These are phyloP conservation scores for Drosophila serrata DNA, from an alignment of 1,140 invertebrate species.

Conservation along the genomic window DNA sequence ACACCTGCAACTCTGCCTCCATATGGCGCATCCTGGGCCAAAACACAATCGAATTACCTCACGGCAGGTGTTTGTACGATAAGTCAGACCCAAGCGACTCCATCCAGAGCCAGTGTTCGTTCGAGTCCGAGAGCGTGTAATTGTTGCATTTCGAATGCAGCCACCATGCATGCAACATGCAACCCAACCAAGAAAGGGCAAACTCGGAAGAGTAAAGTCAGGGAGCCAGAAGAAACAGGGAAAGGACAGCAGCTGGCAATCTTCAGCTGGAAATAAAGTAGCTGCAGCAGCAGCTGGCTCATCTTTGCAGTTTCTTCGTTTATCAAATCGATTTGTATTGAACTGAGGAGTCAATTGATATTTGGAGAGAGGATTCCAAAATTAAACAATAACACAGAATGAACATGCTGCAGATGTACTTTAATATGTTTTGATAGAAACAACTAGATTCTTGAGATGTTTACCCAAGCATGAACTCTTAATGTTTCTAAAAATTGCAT, in stretches of 20 bases:
- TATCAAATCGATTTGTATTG: constrained; percentile 41
- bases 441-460: not conserved
- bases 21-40: constrained; percentile 27
- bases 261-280: constrained; percentile 17
- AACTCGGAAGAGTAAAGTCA: constrained; percentile 11
- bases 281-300: constrained; percentile 32
- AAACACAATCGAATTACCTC: constrained; percentile 29
- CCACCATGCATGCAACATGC: constrained; percentile 15
- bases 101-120: not conserved
- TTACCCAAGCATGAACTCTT: not conserved
- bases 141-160: constrained; percentile 40
- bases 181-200: constrained; percentile 12
- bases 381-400: not conserved
- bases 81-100: constrained; percentile 10
- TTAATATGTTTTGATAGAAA: not conserved
- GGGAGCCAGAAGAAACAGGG: constrained; percentile 21
- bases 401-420: not conserved
- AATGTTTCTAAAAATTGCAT: not conserved
- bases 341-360: constrained; percentile 34
- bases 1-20: not conserved
- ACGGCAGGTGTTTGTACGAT: constrained; percentile 38
- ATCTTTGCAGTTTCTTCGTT: constrained; percentile 15
- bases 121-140: not conserved
- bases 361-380: not conserved
- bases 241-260: constrained; percentile 30